A percentile compares a stretch with the other conserved stretches of the same genome.
Conservation (phyloP, 2,888 invertebrate species). For the Enchytraeus crypticus region DNA sequence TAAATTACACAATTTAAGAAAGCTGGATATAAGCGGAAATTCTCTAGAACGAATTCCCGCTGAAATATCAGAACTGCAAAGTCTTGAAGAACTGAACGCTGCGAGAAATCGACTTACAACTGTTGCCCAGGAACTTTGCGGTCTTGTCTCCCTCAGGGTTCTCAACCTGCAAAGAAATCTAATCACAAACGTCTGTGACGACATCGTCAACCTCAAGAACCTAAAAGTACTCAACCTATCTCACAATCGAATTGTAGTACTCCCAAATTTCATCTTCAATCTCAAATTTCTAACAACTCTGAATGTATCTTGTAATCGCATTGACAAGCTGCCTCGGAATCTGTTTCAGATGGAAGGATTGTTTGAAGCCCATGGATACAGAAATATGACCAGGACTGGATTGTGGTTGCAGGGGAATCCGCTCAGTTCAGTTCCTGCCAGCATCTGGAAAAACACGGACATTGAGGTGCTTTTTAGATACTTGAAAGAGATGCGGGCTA, state of each 20-base stretch:
- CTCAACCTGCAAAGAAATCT: conserved; percentile 39
- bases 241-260: conserved; percentile 33
- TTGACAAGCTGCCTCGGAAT: conserved; percentile 37
- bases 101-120: conserved; percentile 35
- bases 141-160: conserved; percentile 35
- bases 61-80: conserved; percentile 34
- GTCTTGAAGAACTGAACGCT: conserved; percentile 33
- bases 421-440: conserved; percentile 40
- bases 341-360: conserved; percentile 38
- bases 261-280: conserved; percentile 42
- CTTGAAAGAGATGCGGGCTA: too few relatives aligned
- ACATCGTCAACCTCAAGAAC: conserved; percentile 36
- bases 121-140: conserved; percentile 35
- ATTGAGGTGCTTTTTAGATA: conserved; percentile 41
- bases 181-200: conserved; percentile 34
- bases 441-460: conserved; percentile 44
- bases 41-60: conserved; percentile 36
- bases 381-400: conserved; percentile 39
- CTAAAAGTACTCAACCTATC: conserved; percentile 35
- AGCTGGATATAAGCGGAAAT: conserved; percentile 42
- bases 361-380: conserved; percentile 38
- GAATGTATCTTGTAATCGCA: conserved; percentile 41
- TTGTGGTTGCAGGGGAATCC: conserved; percentile 47
- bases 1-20: conserved; percentile 32
- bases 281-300: conserved; percentile 40